Percentiles rank a stretch among this genome's conserved stretches.
Evolutionary conservation across 2,888 invertebrate species (phyloP).

Genomic region (Nineta flava): DNA sequence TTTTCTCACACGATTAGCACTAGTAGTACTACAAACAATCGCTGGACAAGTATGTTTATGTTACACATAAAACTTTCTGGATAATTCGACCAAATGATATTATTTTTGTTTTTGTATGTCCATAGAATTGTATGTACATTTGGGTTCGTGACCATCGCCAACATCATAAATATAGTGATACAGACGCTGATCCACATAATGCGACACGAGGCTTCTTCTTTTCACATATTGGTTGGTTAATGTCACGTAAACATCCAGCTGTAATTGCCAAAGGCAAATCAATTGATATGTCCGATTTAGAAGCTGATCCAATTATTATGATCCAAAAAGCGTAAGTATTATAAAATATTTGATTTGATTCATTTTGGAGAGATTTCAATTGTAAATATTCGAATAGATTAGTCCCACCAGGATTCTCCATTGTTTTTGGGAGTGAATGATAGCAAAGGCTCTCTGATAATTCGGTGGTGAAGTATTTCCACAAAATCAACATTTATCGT

Average conservation of each 20-base stretch:
- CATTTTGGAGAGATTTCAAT: background rate
- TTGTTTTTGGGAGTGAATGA: no score
- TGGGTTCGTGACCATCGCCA: constrained; percentile 71
- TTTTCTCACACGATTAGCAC: constrained; percentile 37
- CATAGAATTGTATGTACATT: constrained; percentile 52
- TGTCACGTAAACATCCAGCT: constrained; percentile 61
- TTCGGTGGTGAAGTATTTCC: no score
- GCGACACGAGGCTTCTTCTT: constrained; percentile 73
- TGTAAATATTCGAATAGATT: no score
- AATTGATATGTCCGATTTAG: constrained; percentile 62
- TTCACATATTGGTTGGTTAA: constrained; percentile 74
- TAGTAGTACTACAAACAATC: constrained; percentile 50
- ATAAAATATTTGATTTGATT: no score
- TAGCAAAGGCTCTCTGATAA: no score
- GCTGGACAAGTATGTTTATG: constrained; percentile 53
- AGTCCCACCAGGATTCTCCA: no score
- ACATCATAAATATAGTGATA: constrained; percentile 64
- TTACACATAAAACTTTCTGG: background rate
- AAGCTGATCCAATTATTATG: constrained; percentile 52
- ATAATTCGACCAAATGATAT: background rate
- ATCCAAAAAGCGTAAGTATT: constrained; percentile 56
- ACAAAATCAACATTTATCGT: no score
- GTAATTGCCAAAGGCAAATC: constrained; percentile 46
- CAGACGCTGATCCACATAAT: constrained; percentile 68
- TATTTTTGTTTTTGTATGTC: constrained; percentile 14